These are phyloP conservation scores for Homarus americanus DNA, from an alignment of 1,140 invertebrate species.

Conservation along the genomic window DNA sequence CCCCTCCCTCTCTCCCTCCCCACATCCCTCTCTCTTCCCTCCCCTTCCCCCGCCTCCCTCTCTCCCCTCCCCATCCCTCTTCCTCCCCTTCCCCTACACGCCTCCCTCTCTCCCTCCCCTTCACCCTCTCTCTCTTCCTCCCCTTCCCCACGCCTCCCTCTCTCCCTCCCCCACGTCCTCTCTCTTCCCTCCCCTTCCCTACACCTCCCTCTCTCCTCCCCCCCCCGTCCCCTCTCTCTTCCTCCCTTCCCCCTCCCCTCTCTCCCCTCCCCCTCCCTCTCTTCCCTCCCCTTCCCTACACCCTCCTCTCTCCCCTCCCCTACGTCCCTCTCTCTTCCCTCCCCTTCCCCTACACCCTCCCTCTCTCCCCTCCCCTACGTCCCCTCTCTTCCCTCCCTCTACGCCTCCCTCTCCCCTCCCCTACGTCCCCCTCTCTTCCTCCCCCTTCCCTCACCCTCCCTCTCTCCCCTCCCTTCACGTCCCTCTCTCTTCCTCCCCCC, in stretches of 20 bases:
- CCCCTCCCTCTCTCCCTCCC: background rate
- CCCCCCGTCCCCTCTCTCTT: background rate
- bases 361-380: too few relatives aligned
- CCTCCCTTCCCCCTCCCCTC: background rate
- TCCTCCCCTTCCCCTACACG: too few relatives aligned
- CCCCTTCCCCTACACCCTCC: background rate
- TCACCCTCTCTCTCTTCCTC: background rate
- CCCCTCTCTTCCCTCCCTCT: too few relatives aligned
- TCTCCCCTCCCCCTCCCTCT: background rate
- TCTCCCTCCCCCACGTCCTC: background rate
- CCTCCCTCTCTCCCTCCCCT: background rate
- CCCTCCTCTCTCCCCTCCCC: background rate
- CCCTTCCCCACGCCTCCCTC: background rate
- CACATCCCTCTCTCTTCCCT: background rate
- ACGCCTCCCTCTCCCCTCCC: background rate
- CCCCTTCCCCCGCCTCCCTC: background rate
- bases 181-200: background rate
- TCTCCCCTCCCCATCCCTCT: background rate
- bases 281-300: background rate
- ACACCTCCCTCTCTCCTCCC: background rate
- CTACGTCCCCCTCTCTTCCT: background rate
- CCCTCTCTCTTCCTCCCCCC: background rate
- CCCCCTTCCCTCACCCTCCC: background rate
- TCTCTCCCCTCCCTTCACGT: background rate
- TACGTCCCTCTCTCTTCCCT: background rate